Evolutionary conservation across 2,888 invertebrate genomes (phyloP).

Genomic region (Quadroppia sp.): DNA sequence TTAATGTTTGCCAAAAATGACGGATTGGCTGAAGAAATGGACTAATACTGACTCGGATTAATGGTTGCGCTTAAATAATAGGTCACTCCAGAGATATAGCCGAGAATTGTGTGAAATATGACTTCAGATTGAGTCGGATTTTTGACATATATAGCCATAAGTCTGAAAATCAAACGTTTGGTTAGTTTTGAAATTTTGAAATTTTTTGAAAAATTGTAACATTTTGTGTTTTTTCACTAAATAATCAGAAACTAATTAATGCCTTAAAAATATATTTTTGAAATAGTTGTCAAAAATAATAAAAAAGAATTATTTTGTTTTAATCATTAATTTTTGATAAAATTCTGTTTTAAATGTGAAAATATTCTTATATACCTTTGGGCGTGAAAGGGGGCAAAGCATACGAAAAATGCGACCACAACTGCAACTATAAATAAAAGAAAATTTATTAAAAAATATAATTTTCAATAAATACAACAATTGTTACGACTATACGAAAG

Average conservation of each 20-base stretch:
- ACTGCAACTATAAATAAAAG: constrained; percentile 54
- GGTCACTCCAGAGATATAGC: constrained; percentile 53
- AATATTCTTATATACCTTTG: constrained; percentile 57
- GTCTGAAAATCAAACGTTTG: constrained; percentile 44
- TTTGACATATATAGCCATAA: constrained; percentile 51
- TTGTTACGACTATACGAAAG: no score
- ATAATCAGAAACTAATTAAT: no score
- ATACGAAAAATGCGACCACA: constrained; percentile 75
- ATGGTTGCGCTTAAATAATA: constrained; percentile 54
- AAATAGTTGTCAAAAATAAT: no score
- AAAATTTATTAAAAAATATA: no score
- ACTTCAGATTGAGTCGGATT: constrained; percentile 49
- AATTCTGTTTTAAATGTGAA: constrained; percentile 66
- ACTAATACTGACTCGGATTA: constrained; percentile 49
- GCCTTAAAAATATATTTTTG: no score
- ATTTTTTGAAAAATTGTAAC: no score
- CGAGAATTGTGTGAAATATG: constrained; percentile 50
- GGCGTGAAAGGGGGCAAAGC: constrained; percentile 87
- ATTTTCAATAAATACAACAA: no score
- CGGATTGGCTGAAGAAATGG: no score
- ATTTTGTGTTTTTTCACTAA: no score
- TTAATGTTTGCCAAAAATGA: no score
- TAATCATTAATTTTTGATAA: constrained; percentile 46
- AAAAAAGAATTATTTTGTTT: no score
- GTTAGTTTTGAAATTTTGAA: neutral